Conservation (phyloP, 2,113 vertebrate species). For the Propithecus coquereli region DNA sequence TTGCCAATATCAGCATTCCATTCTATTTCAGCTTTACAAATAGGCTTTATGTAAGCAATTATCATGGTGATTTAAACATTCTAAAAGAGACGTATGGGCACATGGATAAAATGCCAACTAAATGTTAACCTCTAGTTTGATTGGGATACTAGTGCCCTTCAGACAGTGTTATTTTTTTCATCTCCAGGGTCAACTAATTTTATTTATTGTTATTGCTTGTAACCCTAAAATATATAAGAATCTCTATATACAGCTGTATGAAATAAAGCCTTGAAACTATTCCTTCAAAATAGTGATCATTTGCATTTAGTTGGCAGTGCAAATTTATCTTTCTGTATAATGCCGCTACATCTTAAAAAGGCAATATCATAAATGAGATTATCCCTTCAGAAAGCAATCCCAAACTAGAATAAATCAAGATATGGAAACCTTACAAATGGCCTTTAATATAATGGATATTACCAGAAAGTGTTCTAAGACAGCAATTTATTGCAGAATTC, state of each 20-base stretch:
- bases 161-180: conserved; percentile 27
- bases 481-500: conserved; percentile 60
- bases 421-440: conserved; percentile 43
- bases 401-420: conserved; percentile 63
- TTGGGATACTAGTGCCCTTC: background rate
- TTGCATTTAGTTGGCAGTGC: conserved; percentile 40
- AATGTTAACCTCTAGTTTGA: background rate
- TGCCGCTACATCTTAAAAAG: conserved; percentile 44
- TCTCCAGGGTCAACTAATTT: background rate
- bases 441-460: conserved; percentile 40
- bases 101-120: conserved; percentile 13
- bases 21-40: background rate
- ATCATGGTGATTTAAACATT: background rate
- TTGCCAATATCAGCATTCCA: background rate
- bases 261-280: conserved; percentile 12
- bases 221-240: conserved; percentile 25
- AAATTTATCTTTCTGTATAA: conserved; percentile 56
- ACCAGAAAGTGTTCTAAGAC: conserved; percentile 41
- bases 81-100: background rate
- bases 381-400: conserved; percentile 47
- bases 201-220: background rate
- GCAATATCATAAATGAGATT: conserved; percentile 51
- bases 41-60: background rate
- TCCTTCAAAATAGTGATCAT: conserved; percentile 23
- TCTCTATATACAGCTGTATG: background rate